These are phyloP conservation scores for Paradoxurus hermaphroditus DNA, from an alignment of 2,113 vertebrate genomes.

Conservation along the genomic window DNA sequence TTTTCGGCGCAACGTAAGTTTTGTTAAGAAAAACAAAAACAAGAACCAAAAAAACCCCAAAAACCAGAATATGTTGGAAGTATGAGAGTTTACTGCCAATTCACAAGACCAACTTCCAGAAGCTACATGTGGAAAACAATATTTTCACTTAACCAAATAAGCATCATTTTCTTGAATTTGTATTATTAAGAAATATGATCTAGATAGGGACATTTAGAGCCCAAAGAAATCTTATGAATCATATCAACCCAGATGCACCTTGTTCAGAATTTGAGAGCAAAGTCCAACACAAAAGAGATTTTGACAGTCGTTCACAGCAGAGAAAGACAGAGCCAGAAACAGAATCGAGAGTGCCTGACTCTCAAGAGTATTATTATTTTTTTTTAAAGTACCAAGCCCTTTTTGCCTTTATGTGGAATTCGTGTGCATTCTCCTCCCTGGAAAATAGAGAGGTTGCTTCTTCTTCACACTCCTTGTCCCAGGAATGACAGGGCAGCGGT, in stretches of 20 bases:
- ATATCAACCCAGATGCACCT: not conserved
- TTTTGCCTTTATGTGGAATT: not conserved
- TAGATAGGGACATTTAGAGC: not conserved
- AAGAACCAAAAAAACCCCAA: not conserved
- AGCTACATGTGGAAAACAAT: not conserved
- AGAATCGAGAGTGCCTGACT: not conserved
- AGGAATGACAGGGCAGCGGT: fast-evolving
- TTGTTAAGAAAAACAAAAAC: not conserved
- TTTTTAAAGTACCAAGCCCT: not conserved
- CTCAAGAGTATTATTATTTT: not conserved
- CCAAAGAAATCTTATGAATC: not conserved
- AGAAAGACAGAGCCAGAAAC: not conserved
- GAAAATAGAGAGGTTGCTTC: not conserved
- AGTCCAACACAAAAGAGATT: not conserved
- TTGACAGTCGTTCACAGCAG: not conserved
- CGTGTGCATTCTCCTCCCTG: not conserved
- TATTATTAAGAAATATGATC: not conserved
- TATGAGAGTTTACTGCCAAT: not conserved
- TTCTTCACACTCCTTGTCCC: not conserved
- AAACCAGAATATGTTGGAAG: not conserved
- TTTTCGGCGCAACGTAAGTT: not conserved
- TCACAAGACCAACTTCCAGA: not conserved
- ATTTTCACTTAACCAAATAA: not conserved
- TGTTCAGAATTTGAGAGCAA: slow-evolving; percentile 14
- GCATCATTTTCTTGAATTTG: not conserved